These are phyloP conservation scores for Clarias gariepinus DNA, from an alignment of 2,113 vertebrate genomes.

Conservation along the genomic window DNA sequence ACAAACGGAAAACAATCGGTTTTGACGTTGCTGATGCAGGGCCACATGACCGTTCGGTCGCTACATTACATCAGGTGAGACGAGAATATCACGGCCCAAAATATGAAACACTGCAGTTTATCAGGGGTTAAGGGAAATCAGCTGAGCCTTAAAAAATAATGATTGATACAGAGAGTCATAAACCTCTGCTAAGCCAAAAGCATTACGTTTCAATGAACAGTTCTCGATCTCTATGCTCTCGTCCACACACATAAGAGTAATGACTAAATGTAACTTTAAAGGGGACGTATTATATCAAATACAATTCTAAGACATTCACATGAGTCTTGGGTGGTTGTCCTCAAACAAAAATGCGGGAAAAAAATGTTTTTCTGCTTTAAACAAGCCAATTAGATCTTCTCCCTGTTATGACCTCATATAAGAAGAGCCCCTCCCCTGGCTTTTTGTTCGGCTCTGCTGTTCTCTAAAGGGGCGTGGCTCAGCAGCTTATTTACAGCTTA, in stretches of 20 bases:
- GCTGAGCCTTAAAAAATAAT: background rate
- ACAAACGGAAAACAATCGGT: slow-evolving; percentile 26
- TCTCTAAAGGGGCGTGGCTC: too few species aligned
- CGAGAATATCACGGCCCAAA: background rate
- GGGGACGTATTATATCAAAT: too few species aligned
- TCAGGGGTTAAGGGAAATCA: background rate
- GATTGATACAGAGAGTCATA: background rate
- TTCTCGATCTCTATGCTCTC: background rate
- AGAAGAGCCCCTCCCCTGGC: too few species aligned
- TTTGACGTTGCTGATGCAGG: background rate
- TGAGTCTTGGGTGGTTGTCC: too few species aligned
- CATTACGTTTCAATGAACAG: background rate
- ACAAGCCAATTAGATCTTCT: too few species aligned
- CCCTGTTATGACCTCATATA: too few species aligned
- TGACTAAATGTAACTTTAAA: background rate
- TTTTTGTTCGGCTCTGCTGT: too few species aligned
- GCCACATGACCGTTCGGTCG: background rate
- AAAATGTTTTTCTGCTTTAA: too few species aligned
- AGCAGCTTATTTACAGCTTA: too few species aligned
- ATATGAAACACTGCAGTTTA: background rate
- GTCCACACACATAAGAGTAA: too few species aligned
- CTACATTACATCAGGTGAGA: background rate
- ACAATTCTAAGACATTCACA: too few species aligned
- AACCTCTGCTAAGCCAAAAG: background rate
- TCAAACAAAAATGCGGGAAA: too few species aligned